These are phyloP conservation scores for Diploptera punctata DNA, from an alignment of 2,888 invertebrate species.

Conservation along the genomic window DNA sequence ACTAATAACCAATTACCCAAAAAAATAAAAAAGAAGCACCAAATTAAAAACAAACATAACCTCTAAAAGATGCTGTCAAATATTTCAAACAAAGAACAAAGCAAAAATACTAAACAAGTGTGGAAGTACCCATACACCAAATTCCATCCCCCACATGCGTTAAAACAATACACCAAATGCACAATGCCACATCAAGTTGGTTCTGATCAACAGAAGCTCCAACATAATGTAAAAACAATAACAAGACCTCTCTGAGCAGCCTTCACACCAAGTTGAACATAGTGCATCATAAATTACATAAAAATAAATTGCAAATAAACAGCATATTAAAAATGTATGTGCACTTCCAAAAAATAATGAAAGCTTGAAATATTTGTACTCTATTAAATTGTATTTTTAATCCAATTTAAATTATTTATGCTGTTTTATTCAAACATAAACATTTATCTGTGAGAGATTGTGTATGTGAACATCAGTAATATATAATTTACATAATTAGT, in stretches of 20 bases:
- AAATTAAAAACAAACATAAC: conserved; percentile 37
- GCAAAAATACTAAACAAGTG: conserved; percentile 39
- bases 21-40: conserved; percentile 41
- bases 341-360: no score
- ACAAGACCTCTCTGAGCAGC: conserved; percentile 17
- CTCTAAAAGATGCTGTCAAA: conserved; percentile 34
- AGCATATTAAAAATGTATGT: no score
- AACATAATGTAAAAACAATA: conserved; percentile 29
- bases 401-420: no score
- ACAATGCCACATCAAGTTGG: conserved; percentile 9
- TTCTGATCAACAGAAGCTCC: conserved; percentile 40
- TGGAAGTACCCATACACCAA: conserved; percentile 42
- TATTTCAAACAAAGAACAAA: conserved; percentile 39
- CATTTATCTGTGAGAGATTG: no score
- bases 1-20: conserved; percentile 41
- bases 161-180: conserved; percentile 39
- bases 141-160: conserved; percentile 42
- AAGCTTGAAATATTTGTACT: no score
- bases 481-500: no score
- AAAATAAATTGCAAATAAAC: no score
- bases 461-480: no score
- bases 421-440: no score
- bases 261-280: conserved; percentile 15
- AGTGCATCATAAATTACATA: background rate
- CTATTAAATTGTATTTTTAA: no score